These are phyloP conservation scores for Nicator chloris DNA, from an alignment of 2,113 vertebrate species.

Conservation along the genomic window DNA sequence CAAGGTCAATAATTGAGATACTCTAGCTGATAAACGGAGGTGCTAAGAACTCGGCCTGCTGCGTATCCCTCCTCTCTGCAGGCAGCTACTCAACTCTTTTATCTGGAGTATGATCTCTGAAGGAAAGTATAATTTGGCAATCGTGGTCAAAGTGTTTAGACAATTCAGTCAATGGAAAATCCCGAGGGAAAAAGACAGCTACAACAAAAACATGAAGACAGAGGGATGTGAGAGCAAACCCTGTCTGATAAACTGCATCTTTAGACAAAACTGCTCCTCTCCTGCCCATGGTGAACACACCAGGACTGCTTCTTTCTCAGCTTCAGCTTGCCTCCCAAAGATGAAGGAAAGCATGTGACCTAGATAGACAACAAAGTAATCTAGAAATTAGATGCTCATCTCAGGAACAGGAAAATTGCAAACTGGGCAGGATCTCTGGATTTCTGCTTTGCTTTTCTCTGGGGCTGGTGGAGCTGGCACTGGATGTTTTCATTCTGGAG, in stretches of 20 bases:
- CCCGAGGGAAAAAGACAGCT: background rate
- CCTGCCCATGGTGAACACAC: background rate
- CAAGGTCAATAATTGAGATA: background rate
- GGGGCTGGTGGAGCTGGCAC: background rate
- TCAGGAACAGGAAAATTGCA: background rate
- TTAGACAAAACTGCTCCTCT: background rate
- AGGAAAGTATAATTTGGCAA: conserved; percentile 21
- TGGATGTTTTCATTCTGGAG: background rate
- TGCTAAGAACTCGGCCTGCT: fast-evolving
- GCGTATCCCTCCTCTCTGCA: background rate
- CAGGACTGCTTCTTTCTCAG: background rate
- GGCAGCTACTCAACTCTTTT: background rate
- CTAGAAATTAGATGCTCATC: background rate
- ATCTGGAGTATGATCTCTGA: background rate
- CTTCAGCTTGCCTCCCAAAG: background rate
- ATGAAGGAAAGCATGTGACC: background rate
- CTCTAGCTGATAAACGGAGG: background rate
- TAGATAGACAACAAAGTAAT: background rate
- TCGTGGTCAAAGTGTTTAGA: background rate
- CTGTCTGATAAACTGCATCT: background rate
- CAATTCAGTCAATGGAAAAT: conserved; percentile 7
- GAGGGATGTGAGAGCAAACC: background rate
- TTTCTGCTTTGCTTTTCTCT: background rate
- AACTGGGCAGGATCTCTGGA: background rate
- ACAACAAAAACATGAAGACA: background rate